Conservation (phyloP, 2,888 invertebrate species). For the Busseola fusca region DNA sequence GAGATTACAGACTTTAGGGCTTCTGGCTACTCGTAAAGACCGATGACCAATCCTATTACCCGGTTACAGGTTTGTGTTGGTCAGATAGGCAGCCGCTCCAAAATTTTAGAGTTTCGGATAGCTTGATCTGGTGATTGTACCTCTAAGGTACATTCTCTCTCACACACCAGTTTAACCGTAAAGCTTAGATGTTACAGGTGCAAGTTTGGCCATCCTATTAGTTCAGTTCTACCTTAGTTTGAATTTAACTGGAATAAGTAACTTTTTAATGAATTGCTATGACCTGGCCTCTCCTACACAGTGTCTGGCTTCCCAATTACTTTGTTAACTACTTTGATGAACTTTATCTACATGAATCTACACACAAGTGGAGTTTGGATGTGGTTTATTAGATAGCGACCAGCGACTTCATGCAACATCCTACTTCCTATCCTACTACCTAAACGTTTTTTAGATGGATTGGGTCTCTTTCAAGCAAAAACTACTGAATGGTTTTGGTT, state of each 20-base stretch:
- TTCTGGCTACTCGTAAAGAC: too few species aligned
- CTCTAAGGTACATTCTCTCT: not conserved
- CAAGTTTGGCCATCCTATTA: conserved; percentile 51
- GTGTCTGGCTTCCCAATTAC: conserved; percentile 29
- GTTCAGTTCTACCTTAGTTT: conserved; percentile 18
- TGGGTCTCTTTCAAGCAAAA: too few species aligned
- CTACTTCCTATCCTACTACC: too few species aligned
- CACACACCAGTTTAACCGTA: not conserved
- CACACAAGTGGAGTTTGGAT: not conserved
- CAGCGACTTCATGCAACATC: not conserved
- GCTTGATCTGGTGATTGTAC: too few species aligned
- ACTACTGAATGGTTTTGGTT: too few species aligned
- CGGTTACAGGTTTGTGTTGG: too few species aligned
- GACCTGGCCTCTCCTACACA: conserved; percentile 18
- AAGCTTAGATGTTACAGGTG: not conserved
- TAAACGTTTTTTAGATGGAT: too few species aligned
- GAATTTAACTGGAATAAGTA: conserved; percentile 29
- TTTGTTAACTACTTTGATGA: conserved; percentile 25
- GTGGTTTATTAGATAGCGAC: not conserved
- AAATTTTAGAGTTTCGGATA: too few species aligned
- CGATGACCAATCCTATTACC: too few species aligned
- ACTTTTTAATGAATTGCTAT: conserved; percentile 52
- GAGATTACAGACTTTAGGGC: too few species aligned
- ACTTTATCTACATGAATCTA: conserved; percentile 7
- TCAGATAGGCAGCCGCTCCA: too few species aligned